Percentiles rank a stretch among this genome's conserved stretches.
phyloP scores from a whole-genome alignment of 2,797 vertebrate species.

The Channallabes apus region DNA sequence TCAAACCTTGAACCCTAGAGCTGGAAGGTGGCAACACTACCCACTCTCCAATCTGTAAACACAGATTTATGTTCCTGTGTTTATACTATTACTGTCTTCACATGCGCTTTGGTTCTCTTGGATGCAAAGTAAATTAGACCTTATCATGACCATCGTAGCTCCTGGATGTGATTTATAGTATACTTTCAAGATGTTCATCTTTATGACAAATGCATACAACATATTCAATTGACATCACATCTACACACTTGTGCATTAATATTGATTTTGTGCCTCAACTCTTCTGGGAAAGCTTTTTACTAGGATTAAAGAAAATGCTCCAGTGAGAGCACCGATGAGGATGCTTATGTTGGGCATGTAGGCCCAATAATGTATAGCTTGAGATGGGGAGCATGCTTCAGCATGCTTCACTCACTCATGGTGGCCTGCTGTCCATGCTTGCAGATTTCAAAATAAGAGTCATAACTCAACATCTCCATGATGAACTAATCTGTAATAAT shows the following conservation, averaged over 20 bases:
- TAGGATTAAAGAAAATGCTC: not conserved
- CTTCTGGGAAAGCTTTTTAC: not conserved
- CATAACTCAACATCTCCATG: not conserved
- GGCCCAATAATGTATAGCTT: not conserved
- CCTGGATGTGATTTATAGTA: not conserved
- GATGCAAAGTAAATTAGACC: not conserved
- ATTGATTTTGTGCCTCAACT: not conserved
- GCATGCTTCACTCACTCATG: not conserved
- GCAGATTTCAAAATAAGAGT: slow-evolving; percentile 4
- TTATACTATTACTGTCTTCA: not conserved
- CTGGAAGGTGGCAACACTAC: not conserved
- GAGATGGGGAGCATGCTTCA: not conserved
- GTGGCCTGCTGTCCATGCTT: not conserved
- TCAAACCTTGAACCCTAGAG: not conserved
- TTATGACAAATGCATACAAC: too few species aligned
- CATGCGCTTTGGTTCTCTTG: not conserved
- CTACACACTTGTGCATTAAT: not conserved
- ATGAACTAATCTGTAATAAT: not conserved
- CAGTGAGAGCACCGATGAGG: not conserved
- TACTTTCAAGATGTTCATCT: not conserved
- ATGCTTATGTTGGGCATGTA: not conserved
- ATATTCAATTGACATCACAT: not conserved
- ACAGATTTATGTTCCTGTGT: not conserved
- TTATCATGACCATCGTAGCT: not conserved
- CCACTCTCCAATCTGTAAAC: not conserved